phyloP scores from a whole-genome alignment of 1,140 invertebrate genomes.

The Pseudomyrmex pallidus region DNA sequence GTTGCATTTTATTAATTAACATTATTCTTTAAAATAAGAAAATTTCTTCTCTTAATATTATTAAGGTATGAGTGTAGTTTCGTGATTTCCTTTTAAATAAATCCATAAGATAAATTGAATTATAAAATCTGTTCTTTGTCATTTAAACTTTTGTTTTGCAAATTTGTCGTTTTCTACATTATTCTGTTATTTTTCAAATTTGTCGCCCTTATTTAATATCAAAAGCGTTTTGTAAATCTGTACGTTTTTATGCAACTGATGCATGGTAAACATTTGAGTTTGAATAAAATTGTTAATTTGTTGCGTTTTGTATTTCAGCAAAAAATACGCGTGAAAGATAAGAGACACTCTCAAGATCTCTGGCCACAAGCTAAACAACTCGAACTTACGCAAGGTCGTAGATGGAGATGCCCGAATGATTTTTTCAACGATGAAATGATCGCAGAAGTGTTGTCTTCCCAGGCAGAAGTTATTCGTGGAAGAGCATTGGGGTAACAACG shows the following conservation, averaged over 20 bases:
- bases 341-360: slow-evolving; percentile 80
- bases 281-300: neutral
- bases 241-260: slow-evolving; percentile 9
- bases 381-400: slow-evolving; percentile 86
- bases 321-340: slow-evolving; percentile 74
- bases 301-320: slow-evolving; percentile 75
- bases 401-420: slow-evolving; percentile 91
- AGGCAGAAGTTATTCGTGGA: slow-evolving; percentile 91
- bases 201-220: neutral
- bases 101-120: slow-evolving; percentile 4
- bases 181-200: neutral
- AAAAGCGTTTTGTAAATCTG: neutral
- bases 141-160: neutral
- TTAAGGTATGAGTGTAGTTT: too few relatives aligned
- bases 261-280: slow-evolving; percentile 1
- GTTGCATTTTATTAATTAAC: neutral
- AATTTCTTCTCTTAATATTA: slow-evolving; percentile 17
- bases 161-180: neutral
- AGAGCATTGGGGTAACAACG: slow-evolving; percentile 89
- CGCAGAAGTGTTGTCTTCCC: slow-evolving; percentile 89
- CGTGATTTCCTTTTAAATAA: too few relatives aligned
- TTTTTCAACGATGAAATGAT: slow-evolving; percentile 92
- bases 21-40: neutral
- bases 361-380: slow-evolving; percentile 85
- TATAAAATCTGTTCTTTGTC: slow-evolving; percentile 11